A percentile compares a stretch with the other conserved stretches of the same genome.
phyloP scores from a whole-genome alignment of 1,140 invertebrate genomes.

The Holcopasites calliopsidis region DNA sequence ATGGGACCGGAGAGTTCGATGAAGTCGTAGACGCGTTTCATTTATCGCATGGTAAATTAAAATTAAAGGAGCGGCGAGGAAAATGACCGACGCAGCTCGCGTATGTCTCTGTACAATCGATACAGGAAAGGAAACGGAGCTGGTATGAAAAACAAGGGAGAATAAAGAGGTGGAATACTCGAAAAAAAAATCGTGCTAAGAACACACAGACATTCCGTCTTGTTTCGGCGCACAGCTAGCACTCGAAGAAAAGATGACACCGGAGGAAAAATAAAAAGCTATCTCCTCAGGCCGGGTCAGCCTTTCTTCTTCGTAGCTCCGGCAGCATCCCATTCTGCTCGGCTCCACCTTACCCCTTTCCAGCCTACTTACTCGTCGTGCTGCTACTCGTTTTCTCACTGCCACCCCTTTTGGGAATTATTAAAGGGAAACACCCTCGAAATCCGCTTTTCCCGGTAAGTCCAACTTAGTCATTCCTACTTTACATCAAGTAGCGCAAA shows the following conservation, averaged over 20 bases:
- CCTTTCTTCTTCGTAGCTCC: background rate
- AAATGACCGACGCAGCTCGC: background rate
- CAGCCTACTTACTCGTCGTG: slow-evolving; percentile 30
- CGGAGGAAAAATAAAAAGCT: slow-evolving; percentile 59
- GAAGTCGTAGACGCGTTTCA: slow-evolving; percentile 49
- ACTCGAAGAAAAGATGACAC: slow-evolving; percentile 46
- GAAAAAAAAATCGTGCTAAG: slow-evolving; percentile 57
- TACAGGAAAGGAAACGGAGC: background rate
- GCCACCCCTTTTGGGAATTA: slow-evolving; percentile 44
- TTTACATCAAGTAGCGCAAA: background rate
- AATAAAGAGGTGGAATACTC: slow-evolving; percentile 48
- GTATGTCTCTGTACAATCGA: too few species aligned
- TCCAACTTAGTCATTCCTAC: background rate
- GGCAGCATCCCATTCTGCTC: slow-evolving; percentile 20
- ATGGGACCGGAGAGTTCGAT: slow-evolving; percentile 48
- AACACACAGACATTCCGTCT: slow-evolving; percentile 55
- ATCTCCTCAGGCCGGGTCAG: slow-evolving; percentile 31
- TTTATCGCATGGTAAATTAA: slow-evolving; percentile 10
- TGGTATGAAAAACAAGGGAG: slow-evolving; percentile 1
- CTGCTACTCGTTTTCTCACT: background rate
- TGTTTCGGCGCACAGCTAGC: slow-evolving; percentile 51
- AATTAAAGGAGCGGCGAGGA: background rate
- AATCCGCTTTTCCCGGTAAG: slow-evolving; percentile 37
- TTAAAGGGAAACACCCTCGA: slow-evolving; percentile 56
- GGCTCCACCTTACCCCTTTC: slow-evolving; percentile 20